Percentiles rank a stretch among this genome's conserved stretches.
Evolutionary conservation across 2,797 vertebrate genomes (phyloP).

Genomic region (Pangasius djambal): DNA sequence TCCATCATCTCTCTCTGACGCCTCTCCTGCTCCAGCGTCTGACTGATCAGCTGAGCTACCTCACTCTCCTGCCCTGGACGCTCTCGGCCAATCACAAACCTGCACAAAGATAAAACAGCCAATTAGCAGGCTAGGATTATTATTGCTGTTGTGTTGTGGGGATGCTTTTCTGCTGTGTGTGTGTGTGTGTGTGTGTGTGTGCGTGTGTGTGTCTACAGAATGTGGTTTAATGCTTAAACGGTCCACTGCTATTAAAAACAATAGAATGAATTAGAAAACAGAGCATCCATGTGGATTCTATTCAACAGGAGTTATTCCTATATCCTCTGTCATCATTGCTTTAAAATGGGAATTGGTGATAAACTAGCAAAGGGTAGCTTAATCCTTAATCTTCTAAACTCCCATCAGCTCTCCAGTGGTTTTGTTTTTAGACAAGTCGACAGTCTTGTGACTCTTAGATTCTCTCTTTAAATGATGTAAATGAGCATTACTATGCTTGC

Average conservation of each 20-base stretch:
- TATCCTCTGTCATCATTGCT: neutral
- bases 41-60: constrained; percentile 95
- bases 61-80: constrained; percentile 98
- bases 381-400: constrained; percentile 37
- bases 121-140: constrained; percentile 32
- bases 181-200: neutral
- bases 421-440: neutral
- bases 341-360: constrained; percentile 46
- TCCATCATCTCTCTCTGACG: constrained; percentile 94
- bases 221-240: neutral
- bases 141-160: constrained; percentile 11
- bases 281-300: neutral
- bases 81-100: constrained; percentile 96
- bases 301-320: constrained; percentile 1
- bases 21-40: constrained; percentile 95
- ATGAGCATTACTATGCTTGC: neutral
- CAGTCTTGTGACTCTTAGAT: neutral
- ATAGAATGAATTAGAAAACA: neutral
- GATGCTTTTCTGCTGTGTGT: neutral
- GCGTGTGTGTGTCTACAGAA: neutral
- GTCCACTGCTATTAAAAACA: constrained; percentile 16
- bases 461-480: neutral
- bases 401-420: neutral
- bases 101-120: constrained; percentile 63
- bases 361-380: constrained; percentile 44